Base-by-base conservation (phyloP, 2,113 vertebrate species). In the Hiodon alosoides region DNA sequence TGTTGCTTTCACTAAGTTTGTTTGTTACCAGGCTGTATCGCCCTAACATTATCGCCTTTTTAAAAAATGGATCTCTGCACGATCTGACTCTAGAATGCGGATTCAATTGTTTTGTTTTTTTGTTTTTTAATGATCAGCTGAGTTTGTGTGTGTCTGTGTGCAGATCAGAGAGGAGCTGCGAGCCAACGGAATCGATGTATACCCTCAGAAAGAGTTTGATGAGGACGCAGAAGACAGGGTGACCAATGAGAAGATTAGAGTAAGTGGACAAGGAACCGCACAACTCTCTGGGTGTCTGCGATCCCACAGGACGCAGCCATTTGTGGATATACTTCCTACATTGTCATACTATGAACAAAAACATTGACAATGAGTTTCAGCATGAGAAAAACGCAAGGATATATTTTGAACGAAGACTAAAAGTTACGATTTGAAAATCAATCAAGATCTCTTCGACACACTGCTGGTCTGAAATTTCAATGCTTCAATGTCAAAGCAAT, bases 201-300 rank as follows among this genome's bases (percentile, higher is more conserved):
- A 99, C 75, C 97, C 97, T 9, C 97, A 98, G 89, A 98, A 98
- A 80, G 95, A 98, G 83, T 98, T 98, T 81, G 97, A 99, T 3
- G 97, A 99, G 79, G 96, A 98, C 31, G 86, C 94, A 0, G 96
- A 99, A 82, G 97, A 98, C 88, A 86, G 95, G 67, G 89, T 94
- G 84, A 95, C 96, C 79, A 99, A 98, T 0, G 96, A 98, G 81
- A 98, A 98, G 83, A 98, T 99, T 85, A 91, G 97, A 83, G 97
- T 98, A 74, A 82, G 67, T 31, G 7, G 16, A 46, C 46, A 61
- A 31, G 31, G 31, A 31, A 31, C 31, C 31, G 31, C 31, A 31
- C 31, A 31, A 31, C 31, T 31, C 31, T 31, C 31, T 31, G 31
- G 31, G 31, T 31, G 31, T 31, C 31, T 31, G 31, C 31, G 31